Percentiles rank a stretch among this genome's conserved stretches.
These are phyloP conservation scores for Boleophthalmus pectinirostris DNA, from an alignment of 2,113 vertebrate species.

Conservation along the genomic window DNA sequence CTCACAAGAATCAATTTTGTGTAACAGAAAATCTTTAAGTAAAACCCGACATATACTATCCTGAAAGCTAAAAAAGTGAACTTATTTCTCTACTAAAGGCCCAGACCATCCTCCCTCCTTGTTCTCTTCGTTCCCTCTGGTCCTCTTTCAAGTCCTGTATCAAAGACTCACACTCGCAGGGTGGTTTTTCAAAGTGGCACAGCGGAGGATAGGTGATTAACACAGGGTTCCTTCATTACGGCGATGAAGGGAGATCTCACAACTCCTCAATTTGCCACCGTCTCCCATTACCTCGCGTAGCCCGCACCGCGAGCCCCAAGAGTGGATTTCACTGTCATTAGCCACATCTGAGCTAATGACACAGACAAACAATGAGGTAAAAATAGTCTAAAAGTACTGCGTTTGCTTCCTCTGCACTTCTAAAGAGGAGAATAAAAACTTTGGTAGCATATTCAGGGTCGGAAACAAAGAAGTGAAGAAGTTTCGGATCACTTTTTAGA, in stretches of 20 bases:
- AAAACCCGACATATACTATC: too few species aligned
- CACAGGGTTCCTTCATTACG: slow-evolving; percentile 60
- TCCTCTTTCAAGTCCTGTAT: slow-evolving; percentile 59
- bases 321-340: slow-evolving; percentile 1
- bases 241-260: slow-evolving; percentile 55
- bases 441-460: too few species aligned
- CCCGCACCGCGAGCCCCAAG: slow-evolving; percentile 17
- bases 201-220: slow-evolving; percentile 60
- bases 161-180: slow-evolving; percentile 50
- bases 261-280: slow-evolving; percentile 47
- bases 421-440: neutral
- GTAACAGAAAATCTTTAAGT: too few species aligned
- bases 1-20: too few species aligned
- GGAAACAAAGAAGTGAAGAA: too few species aligned
- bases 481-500: too few species aligned
- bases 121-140: neutral
- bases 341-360: slow-evolving; percentile 34
- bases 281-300: slow-evolving; percentile 48
- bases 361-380: slow-evolving; percentile 23
- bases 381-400: slow-evolving; percentile 21
- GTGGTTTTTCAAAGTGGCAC: slow-evolving; percentile 54
- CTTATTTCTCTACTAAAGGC: slow-evolving; percentile 37
- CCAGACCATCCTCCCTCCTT: neutral
- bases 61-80: too few species aligned
- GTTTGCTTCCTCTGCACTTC: neutral